A percentile compares a stretch with the other conserved stretches of the same genome.
phyloP scores from a whole-genome alignment of 2,113 vertebrate species.

The Zapus hudsonius region DNA sequence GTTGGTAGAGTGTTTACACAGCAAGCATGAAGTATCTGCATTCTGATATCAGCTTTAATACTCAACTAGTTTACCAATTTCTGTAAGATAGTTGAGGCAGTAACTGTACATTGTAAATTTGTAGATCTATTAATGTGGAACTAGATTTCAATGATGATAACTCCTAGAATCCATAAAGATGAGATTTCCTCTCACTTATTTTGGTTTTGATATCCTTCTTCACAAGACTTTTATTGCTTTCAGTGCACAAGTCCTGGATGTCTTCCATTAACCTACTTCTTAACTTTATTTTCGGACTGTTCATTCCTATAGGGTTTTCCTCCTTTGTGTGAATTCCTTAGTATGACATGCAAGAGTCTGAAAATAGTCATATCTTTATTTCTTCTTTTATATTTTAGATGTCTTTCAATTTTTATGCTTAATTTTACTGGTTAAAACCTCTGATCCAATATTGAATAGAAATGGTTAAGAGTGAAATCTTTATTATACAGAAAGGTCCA shows the following conservation, averaged over 20 bases:
- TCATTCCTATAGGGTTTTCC: background rate
- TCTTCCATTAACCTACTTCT: background rate
- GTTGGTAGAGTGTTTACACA: no score
- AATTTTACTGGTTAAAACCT: background rate
- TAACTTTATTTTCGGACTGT: background rate
- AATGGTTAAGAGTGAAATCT: background rate
- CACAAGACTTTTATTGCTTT: background rate
- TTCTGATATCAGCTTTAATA: background rate
- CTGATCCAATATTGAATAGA: background rate
- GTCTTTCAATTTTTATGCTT: slow-evolving; percentile 6
- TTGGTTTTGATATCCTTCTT: background rate
- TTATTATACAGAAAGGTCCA: background rate
- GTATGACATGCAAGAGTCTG: background rate
- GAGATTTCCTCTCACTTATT: background rate
- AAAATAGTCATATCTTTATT: background rate
- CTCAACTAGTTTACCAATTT: background rate
- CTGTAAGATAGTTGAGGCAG: background rate
- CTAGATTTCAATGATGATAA: background rate
- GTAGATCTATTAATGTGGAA: background rate
- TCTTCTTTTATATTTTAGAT: background rate
- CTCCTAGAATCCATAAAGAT: background rate
- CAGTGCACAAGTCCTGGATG: background rate
- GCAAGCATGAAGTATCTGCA: no score
- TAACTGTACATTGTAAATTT: background rate
- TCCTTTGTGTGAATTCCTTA: background rate